Conservation (phyloP, 2,888 invertebrate genomes). For the Pristionchus mayeri region DNA sequence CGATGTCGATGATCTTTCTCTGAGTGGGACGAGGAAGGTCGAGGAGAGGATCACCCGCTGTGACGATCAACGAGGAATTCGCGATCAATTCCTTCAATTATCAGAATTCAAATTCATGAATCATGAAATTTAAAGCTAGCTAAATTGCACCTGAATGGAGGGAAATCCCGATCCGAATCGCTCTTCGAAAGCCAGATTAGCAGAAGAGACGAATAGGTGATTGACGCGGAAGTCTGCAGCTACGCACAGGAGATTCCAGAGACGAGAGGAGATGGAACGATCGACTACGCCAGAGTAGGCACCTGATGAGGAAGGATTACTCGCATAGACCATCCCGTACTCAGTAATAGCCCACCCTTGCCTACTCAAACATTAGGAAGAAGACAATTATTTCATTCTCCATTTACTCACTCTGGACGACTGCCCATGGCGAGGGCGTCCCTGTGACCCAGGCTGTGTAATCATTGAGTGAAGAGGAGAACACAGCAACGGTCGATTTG, state of each 20-base stretch:
- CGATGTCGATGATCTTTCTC: slow-evolving; percentile 26
- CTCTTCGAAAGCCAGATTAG: slow-evolving; percentile 4
- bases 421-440: slow-evolving; percentile 17
- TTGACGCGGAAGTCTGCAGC: neutral
- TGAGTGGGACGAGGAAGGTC: slow-evolving; percentile 32
- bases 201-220: neutral
- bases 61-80: slow-evolving; percentile 8
- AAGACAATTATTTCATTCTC: too few relatives aligned
- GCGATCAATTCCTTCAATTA: neutral
- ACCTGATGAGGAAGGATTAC: neutral
- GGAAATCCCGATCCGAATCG: neutral
- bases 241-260: slow-evolving; percentile 26
- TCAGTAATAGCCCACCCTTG: too few relatives aligned
- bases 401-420: neutral
- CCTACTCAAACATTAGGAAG: too few relatives aligned
- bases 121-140: neutral
- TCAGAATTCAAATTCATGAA: too few relatives aligned
- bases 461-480: slow-evolving; percentile 1
- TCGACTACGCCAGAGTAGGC: neutral
- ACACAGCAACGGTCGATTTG: slow-evolving; percentile 7
- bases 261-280: slow-evolving; percentile 22
- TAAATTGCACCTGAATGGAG: neutral
- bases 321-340: neutral
- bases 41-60: slow-evolving; percentile 24
- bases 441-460: slow-evolving; percentile 19